Evolutionary conservation across 2,113 vertebrate genomes (phyloP).

Genomic region (Bungarus multicinctus): DNA sequence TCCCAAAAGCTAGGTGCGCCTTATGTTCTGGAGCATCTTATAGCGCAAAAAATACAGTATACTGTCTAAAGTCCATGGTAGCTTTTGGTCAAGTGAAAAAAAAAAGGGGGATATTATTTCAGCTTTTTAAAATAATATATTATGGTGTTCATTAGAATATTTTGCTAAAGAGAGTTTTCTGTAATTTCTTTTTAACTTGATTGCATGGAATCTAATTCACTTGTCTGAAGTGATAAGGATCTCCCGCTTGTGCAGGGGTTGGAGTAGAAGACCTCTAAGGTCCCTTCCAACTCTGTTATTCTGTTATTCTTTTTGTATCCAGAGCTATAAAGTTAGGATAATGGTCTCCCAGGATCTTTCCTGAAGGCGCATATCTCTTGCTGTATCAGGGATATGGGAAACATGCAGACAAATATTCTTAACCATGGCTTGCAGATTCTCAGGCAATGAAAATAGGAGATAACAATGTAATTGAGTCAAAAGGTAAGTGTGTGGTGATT

Average conservation of each 20-base stretch:
- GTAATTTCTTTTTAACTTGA: not conserved
- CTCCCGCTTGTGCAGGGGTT: too few relatives aligned
- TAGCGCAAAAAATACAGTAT: too few relatives aligned
- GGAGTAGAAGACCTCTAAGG: too few relatives aligned
- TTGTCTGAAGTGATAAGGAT: too few relatives aligned
- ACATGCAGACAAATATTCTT: constrained; percentile 52
- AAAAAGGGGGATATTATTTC: not conserved
- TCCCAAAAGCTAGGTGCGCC: too few relatives aligned
- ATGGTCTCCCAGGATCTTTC: not conserved
- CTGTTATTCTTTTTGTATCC: too few relatives aligned
- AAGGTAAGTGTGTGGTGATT: constrained; percentile 70
- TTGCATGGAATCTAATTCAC: not conserved
- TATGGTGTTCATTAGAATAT: not conserved
- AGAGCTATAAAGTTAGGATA: not conserved
- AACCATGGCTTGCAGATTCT: constrained; percentile 75
- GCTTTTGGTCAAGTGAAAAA: not conserved
- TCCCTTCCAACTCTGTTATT: too few relatives aligned
- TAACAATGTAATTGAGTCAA: constrained; percentile 97
- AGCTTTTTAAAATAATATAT: not conserved
- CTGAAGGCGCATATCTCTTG: not conserved
- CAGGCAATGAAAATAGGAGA: constrained; percentile 95
- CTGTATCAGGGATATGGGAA: not conserved
- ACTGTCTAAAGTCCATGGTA: not conserved
- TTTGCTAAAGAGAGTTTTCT: not conserved
- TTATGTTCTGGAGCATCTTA: too few relatives aligned